Percentiles rank a stretch among this genome's conserved stretches.
Evolutionary conservation across 2,113 vertebrate species (phyloP).

Genomic region (Pterocles gutturalis): DNA sequence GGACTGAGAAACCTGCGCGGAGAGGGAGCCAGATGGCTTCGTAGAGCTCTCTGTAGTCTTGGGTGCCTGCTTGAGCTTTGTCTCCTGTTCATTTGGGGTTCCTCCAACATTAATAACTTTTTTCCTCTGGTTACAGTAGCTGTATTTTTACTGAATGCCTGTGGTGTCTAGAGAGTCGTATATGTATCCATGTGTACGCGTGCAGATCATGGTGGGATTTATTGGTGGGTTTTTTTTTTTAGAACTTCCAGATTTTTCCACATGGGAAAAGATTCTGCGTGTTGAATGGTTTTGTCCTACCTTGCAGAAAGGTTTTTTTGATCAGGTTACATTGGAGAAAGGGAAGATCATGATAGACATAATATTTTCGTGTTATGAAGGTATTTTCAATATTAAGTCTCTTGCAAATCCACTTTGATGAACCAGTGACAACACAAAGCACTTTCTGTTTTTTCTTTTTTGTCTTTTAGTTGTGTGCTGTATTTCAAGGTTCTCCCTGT

Average conservation of each 20-base stretch:
- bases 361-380: not conserved
- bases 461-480: not conserved
- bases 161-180: not conserved
- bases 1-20: not conserved
- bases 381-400: not conserved
- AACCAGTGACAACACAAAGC: not conserved
- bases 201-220: not conserved
- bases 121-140: not conserved
- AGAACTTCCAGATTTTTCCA: not conserved
- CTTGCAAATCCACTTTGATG: not conserved
- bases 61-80: not conserved
- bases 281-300: not conserved
- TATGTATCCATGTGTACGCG: rapidly evolving
- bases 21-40: not conserved
- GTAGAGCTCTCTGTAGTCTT: not conserved
- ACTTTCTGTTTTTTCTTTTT: not conserved
- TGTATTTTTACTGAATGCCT: not conserved
- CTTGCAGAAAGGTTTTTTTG: not conserved
- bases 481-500: not conserved
- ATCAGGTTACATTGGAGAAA: not conserved
- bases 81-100: not conserved
- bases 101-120: not conserved
- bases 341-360: not conserved
- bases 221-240: not conserved
- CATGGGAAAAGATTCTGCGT: not conserved